A percentile compares a stretch with the other conserved stretches of the same genome.
These are phyloP conservation scores for Pipistrellus pipistrellus DNA, from an alignment of 2,797 vertebrate species.

Conservation along the genomic window DNA sequence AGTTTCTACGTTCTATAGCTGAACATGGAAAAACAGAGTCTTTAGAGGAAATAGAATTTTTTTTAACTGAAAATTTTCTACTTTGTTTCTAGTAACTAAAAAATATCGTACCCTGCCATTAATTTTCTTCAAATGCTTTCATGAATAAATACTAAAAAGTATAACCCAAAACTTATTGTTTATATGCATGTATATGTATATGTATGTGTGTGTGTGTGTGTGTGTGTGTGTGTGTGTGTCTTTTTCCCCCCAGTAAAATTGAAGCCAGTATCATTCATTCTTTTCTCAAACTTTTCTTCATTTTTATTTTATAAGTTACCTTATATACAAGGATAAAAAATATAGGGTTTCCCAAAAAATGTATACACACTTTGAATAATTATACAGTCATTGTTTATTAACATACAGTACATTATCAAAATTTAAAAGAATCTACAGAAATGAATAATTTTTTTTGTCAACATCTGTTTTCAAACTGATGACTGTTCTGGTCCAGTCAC, in stretches of 20 bases:
- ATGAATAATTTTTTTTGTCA: too few species aligned
- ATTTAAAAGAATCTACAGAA: too few species aligned
- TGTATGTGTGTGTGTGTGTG: accelerated
- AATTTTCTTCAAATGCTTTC: background rate
- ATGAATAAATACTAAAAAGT: constrained; percentile 12
- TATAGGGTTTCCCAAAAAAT: too few species aligned
- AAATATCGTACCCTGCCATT: background rate
- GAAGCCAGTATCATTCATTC: background rate
- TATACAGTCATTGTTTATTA: too few species aligned
- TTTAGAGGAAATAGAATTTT: background rate
- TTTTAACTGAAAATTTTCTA: constrained; percentile 5
- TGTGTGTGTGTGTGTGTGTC: too few species aligned
- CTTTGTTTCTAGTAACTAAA: constrained; percentile 25
- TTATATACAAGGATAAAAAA: background rate
- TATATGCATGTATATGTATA: too few species aligned
- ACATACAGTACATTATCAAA: too few species aligned
- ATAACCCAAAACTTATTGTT: background rate
- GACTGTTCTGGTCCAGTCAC: too few species aligned
- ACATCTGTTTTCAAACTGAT: too few species aligned
- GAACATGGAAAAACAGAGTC: background rate
- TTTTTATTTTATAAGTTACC: background rate
- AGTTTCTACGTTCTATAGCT: constrained; percentile 16
- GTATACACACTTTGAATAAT: too few species aligned
- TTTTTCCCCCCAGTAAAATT: background rate
- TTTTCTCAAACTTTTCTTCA: background rate